Conservation (phyloP, 2,113 vertebrate genomes). For the Peromyscus leucopus region DNA sequence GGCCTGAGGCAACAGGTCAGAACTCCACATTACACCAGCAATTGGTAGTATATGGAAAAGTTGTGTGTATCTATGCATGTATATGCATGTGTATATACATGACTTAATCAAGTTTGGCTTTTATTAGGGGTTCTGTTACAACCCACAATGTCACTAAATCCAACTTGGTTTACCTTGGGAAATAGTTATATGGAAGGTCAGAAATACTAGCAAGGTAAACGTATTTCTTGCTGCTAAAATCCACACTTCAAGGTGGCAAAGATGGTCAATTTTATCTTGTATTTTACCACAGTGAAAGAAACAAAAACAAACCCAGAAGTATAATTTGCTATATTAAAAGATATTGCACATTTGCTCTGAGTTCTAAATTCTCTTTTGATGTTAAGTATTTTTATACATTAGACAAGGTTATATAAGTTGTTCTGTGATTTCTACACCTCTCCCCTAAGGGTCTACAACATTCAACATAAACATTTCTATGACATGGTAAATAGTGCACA, state of each 20-base stretch:
- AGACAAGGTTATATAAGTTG: background rate
- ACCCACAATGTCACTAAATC: background rate
- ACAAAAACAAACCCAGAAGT: background rate
- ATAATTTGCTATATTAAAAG: background rate
- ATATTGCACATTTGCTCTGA: background rate
- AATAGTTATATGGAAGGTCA: background rate
- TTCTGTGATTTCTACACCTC: background rate
- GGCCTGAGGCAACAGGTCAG: background rate
- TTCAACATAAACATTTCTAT: background rate
- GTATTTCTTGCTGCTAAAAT: background rate
- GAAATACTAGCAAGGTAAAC: background rate
- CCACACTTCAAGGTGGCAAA: background rate
- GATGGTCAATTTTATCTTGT: background rate
- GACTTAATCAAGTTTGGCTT: background rate
- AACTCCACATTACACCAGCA: background rate
- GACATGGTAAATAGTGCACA: background rate
- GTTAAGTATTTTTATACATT: constrained; percentile 12
- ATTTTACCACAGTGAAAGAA: background rate
- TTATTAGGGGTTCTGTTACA: background rate
- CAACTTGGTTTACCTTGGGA: background rate
- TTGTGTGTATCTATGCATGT: background rate
- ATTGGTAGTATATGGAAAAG: background rate
- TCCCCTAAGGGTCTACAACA: background rate
- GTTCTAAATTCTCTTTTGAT: background rate
- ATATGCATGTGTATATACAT: background rate